A percentile compares a stretch with the other conserved stretches of the same genome.
These are phyloP conservation scores for Prionace glauca DNA, from an alignment of 2,797 vertebrate species.

Conservation along the genomic window DNA sequence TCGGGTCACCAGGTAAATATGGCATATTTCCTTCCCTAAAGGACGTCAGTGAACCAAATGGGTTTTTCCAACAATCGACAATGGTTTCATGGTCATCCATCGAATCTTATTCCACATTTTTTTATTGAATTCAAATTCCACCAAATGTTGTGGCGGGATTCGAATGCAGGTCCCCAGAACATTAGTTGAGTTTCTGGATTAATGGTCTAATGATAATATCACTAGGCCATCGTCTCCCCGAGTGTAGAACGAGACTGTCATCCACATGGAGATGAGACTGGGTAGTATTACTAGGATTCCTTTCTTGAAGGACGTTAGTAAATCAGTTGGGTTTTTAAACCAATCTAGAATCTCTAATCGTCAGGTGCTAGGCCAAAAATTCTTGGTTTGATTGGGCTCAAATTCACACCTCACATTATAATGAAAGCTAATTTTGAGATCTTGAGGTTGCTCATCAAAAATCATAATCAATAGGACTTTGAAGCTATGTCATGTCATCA, in stretches of 20 bases:
- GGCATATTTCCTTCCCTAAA: too few relatives aligned
- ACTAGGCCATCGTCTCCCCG: too few relatives aligned
- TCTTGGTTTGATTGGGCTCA: neutral
- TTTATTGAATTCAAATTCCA: too few relatives aligned
- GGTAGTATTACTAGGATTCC: neutral
- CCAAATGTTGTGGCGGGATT: too few relatives aligned
- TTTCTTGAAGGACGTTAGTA: neutral
- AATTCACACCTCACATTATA: neutral
- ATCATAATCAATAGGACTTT: neutral
- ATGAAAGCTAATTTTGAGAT: neutral
- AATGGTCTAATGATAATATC: too few relatives aligned
- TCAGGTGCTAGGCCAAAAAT: neutral
- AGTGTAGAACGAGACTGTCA: neutral
- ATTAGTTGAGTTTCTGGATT: too few relatives aligned
- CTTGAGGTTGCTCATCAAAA: neutral
- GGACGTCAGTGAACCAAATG: too few relatives aligned
- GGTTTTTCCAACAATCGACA: too few relatives aligned
- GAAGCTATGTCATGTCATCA: neutral
- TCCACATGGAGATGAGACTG: neutral
- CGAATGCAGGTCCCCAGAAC: too few relatives aligned
- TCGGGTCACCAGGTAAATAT: too few relatives aligned
- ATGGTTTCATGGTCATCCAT: too few relatives aligned
- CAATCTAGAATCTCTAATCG: neutral
- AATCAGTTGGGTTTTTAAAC: neutral
- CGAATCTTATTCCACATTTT: too few relatives aligned